Percentiles rank a stretch among this genome's conserved stretches.
These are phyloP conservation scores for Ormyrus labotus DNA, from an alignment of 2,888 invertebrate species.

Conservation along the genomic window DNA sequence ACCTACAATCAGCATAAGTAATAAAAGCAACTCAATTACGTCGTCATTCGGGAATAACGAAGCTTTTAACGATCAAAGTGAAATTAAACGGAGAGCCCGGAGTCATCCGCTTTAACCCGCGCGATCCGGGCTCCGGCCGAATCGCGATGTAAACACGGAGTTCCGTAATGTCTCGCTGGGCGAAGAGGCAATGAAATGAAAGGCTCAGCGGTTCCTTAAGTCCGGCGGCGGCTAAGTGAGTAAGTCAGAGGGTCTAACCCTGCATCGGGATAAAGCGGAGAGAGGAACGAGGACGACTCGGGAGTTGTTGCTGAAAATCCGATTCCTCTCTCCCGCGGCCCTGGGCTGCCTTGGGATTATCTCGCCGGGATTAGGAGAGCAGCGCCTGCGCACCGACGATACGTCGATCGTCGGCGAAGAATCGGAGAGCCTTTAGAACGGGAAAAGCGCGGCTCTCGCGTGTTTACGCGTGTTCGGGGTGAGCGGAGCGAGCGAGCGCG, in stretches of 20 bases:
- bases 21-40: too few relatives aligned
- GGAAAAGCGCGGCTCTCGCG: not conserved
- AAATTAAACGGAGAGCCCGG: too few relatives aligned
- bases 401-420: constrained; percentile 13
- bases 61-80: too few relatives aligned
- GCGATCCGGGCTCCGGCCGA: too few relatives aligned
- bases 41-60: too few relatives aligned
- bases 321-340: constrained; percentile 12
- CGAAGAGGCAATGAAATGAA: constrained; percentile 38
- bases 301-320: constrained; percentile 30
- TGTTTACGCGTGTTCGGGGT: not conserved
- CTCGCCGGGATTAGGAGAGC: not conserved
- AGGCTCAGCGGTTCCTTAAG: constrained; percentile 22
- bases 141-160: constrained; percentile 23
- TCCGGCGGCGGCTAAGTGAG: constrained; percentile 19
- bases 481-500: not conserved
- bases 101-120: too few relatives aligned
- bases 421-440: not conserved
- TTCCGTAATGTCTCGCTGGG: constrained; percentile 19
- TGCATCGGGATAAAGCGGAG: not conserved
- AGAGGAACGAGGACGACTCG: not conserved
- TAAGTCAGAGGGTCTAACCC: constrained; percentile 9
- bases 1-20: too few relatives aligned
- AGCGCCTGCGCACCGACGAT: constrained; percentile 2
- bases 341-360: constrained; percentile 32